Conservation (phyloP, 2,797 vertebrate species). For the Fratercula arctica region DNA sequence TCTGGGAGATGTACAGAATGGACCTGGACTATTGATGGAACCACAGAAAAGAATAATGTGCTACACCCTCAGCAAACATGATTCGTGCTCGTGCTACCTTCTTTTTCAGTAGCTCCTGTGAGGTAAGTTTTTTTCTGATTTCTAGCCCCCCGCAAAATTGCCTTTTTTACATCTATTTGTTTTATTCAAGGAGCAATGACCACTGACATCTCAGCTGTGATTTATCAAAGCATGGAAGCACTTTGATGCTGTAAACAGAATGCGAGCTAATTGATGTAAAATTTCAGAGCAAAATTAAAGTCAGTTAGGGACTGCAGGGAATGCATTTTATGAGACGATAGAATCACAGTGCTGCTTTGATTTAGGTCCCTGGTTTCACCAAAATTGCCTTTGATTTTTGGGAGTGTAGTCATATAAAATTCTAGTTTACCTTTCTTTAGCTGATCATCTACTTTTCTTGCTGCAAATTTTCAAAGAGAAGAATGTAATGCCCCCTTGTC, state of each 20-base stretch:
- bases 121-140: not conserved
- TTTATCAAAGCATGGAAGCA: not conserved
- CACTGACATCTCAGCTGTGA: not conserved
- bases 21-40: not conserved
- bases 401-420: not conserved
- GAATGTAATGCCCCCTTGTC: not conserved
- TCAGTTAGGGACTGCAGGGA: not conserved
- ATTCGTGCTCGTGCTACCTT: not conserved
- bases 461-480: not conserved
- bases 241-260: constrained; percentile 1
- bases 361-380: not conserved
- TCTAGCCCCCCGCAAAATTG: not conserved
- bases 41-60: not conserved
- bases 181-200: not conserved
- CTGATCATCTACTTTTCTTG: not conserved
- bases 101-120: not conserved
- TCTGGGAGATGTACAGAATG: not conserved
- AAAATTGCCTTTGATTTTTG: not conserved
- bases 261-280: constrained; percentile 17
- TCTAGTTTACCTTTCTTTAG: not conserved
- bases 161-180: not conserved
- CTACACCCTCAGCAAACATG: not conserved
- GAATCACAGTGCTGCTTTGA: constrained; percentile 13
- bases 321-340: not conserved
- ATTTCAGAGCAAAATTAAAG: constrained; percentile 11